Evolutionary conservation across 1,140 invertebrate genomes (phyloP).

Genomic region (Drosophila pallidifrons): DNA sequence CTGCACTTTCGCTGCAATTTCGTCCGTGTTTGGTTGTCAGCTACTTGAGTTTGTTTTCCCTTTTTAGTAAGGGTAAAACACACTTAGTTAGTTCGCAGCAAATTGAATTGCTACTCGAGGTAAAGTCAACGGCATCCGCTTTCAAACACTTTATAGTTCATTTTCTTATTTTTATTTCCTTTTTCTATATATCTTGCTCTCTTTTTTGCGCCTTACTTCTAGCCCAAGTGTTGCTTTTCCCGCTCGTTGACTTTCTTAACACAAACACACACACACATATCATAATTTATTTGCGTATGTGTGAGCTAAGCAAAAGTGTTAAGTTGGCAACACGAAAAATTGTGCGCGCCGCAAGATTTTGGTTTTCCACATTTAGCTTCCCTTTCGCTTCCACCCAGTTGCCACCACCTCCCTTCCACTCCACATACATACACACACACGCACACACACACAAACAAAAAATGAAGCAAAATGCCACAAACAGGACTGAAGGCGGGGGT

Average conservation of each 20-base stretch:
- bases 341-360: slow-evolving; percentile 75
- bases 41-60: neutral
- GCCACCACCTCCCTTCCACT: neutral
- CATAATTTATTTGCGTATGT: slow-evolving; percentile 56
- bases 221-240: slow-evolving; percentile 69
- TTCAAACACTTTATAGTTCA: slow-evolving; percentile 75
- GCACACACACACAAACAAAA: neutral
- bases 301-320: slow-evolving; percentile 74
- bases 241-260: slow-evolving; percentile 65
- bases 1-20: no score
- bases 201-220: slow-evolving; percentile 28
- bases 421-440: neutral
- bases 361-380: slow-evolving; percentile 50
- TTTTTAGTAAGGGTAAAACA: slow-evolving; percentile 15
- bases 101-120: slow-evolving; percentile 71
- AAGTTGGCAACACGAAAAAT: slow-evolving; percentile 79
- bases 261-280: slow-evolving; percentile 37
- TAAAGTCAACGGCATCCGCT: slow-evolving; percentile 64
- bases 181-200: slow-evolving; percentile 13
- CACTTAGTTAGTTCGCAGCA: slow-evolving; percentile 62
- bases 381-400: neutral
- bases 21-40: neutral
- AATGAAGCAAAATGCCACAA: slow-evolving; percentile 41
- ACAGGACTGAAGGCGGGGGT: neutral
- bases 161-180: slow-evolving; percentile 31